Evolutionary conservation across 2,113 vertebrate species (phyloP).

Genomic region (Pogona vitticeps): DNA sequence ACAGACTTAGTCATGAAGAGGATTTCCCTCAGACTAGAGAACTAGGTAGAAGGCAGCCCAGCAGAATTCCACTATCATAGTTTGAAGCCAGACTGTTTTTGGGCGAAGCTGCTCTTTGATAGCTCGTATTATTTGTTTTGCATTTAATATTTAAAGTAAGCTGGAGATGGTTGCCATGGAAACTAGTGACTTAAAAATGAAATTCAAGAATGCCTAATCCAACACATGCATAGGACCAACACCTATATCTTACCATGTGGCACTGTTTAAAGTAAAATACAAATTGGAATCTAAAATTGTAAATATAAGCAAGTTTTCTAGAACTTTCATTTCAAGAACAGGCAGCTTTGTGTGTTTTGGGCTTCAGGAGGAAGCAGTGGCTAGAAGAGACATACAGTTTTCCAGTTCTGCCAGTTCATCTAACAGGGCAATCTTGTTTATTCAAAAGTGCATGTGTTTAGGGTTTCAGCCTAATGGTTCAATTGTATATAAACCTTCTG

Average conservation of each 20-base stretch:
- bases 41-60: not conserved
- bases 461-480: not conserved
- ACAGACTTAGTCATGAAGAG: too few species aligned
- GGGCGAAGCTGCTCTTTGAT: not conserved
- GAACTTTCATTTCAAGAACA: not conserved
- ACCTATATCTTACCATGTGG: not conserved
- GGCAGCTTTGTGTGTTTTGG: not conserved
- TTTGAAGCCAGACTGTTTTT: not conserved
- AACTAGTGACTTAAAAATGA: constrained; percentile 20
- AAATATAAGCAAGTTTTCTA: not conserved
- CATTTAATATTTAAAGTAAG: not conserved
- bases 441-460: not conserved
- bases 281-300: not conserved
- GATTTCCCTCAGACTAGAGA: not conserved
- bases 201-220: not conserved
- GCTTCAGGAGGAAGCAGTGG: not conserved
- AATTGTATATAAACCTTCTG: not conserved
- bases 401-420: not conserved
- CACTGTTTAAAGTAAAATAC: not conserved
- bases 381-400: not conserved
- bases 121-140: not conserved
- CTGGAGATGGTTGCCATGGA: constrained; percentile 19
- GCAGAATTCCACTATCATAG: not conserved
- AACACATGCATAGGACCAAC: not conserved
- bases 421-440: not conserved